Evolutionary conservation across 2,888 invertebrate genomes (phyloP).

Genomic region (Thymelicus lineola): DNA sequence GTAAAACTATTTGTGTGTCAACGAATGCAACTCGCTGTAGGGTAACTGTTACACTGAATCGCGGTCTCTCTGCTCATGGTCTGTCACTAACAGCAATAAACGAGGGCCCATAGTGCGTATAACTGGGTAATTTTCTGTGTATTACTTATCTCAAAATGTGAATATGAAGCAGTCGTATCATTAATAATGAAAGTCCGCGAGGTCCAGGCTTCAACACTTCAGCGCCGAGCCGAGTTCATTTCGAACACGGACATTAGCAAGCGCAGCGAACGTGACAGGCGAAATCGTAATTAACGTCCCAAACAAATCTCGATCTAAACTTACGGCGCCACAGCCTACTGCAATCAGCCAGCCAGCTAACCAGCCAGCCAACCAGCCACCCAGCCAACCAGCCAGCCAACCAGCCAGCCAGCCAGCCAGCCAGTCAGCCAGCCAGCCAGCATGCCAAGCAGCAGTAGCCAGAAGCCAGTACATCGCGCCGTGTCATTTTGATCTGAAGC

Average conservation of each 20-base stretch:
- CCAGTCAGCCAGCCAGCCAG: conserved; percentile 50
- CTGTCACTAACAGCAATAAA: too few species aligned
- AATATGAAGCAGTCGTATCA: conserved; percentile 25
- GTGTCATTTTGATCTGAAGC: too few species aligned
- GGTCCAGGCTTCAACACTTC: conserved; percentile 27
- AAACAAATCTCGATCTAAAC: conserved; percentile 63
- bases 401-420: conserved; percentile 50
- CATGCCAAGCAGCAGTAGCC: too few species aligned
- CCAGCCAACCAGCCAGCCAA: too few species aligned
- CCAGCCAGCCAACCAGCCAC: too few species aligned
- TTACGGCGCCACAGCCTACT: conserved; percentile 43
- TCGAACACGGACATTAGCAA: conserved; percentile 74
- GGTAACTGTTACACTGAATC: too few species aligned
- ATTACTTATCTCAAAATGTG: conserved; percentile 15
- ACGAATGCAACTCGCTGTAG: too few species aligned
- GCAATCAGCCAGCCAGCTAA: conserved; percentile 50
- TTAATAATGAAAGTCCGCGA: conserved; percentile 29
- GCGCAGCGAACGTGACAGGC: conserved; percentile 78
- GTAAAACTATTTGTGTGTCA: too few species aligned
- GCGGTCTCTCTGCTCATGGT: too few species aligned
- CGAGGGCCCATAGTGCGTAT: conserved; percentile 3
- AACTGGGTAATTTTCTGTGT: conserved; percentile 23
- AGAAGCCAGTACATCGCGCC: too few species aligned
- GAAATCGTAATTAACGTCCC: conserved; percentile 77
- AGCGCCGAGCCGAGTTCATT: conserved; percentile 21